These are phyloP conservation scores for Goniozus legneri DNA, from an alignment of 1,140 invertebrate species.

Conservation along the genomic window DNA sequence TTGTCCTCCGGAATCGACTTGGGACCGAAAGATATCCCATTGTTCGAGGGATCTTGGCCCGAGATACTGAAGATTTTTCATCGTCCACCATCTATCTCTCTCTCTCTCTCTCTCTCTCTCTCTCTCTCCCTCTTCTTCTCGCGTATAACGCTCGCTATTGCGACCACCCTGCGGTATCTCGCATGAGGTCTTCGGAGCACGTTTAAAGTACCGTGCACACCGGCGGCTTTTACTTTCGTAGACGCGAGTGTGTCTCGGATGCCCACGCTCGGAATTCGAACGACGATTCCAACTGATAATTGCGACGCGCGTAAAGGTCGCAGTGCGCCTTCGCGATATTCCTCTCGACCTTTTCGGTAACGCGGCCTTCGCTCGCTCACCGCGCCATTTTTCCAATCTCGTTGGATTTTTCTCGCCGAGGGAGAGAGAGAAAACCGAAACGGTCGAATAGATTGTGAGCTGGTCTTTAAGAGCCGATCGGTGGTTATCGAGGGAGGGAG, in stretches of 20 bases:
- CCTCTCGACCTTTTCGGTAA: neutral
- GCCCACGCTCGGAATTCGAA: no score
- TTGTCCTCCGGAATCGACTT: conserved; percentile 29
- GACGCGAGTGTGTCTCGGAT: neutral
- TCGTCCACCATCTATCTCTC: conserved; percentile 33
- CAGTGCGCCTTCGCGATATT: no score
- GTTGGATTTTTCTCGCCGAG: no score
- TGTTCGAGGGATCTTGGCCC: conserved; percentile 38
- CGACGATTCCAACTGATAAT: no score
- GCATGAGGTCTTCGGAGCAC: conserved; percentile 32
- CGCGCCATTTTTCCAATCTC: neutral
- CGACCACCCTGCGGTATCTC: conserved; percentile 40
- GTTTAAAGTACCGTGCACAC: conserved; percentile 34
- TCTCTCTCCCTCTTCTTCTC: no score
- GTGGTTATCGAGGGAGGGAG: conserved; percentile 29
- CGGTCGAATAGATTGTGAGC: no score
- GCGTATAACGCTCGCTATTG: conserved; percentile 36
- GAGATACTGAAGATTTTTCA: conserved; percentile 42
- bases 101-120: no score
- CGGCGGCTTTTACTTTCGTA: neutral
- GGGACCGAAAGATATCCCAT: conserved; percentile 35
- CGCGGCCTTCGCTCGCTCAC: neutral
- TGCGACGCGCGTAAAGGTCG: no score
- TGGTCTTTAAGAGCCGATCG: conserved; percentile 29
- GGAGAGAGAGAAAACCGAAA: no score